A percentile compares a stretch with the other conserved stretches of the same genome.
Evolutionary conservation across 2,113 vertebrate genomes (phyloP).

Genomic region (Stomatorhinus ivindoensis): DNA sequence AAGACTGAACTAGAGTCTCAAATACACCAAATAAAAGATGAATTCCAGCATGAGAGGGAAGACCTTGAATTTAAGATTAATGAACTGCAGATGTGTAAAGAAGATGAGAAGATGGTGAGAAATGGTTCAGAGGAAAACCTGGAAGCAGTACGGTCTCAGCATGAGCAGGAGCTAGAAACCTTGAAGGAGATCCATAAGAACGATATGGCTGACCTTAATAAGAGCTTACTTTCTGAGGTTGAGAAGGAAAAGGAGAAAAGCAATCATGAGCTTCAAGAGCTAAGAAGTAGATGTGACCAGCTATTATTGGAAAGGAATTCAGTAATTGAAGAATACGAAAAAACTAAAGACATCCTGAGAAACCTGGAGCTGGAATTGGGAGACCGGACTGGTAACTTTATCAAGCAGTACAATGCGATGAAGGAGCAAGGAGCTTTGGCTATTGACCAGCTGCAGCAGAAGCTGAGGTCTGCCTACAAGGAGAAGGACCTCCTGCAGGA

Average conservation of each 20-base stretch:
- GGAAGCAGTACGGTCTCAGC: slow-evolving; percentile 35
- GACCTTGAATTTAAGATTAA: slow-evolving; percentile 95
- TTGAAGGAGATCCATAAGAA: slow-evolving; percentile 54
- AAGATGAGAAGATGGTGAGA: slow-evolving; percentile 60
- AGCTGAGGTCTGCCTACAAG: slow-evolving; percentile 61
- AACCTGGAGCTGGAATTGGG: slow-evolving; percentile 71
- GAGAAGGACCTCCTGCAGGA: slow-evolving; percentile 69
- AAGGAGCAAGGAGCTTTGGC: slow-evolving; percentile 73
- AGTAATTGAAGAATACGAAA: slow-evolving; percentile 66
- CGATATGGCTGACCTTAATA: slow-evolving; percentile 55
- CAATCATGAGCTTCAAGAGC: slow-evolving; percentile 57
- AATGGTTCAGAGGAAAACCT: slow-evolving; percentile 61
- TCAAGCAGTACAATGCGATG: slow-evolving; percentile 75
- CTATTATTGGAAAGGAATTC: slow-evolving; percentile 71
- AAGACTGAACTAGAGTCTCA: slow-evolving; percentile 81
- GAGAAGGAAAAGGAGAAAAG: slow-evolving; percentile 59
- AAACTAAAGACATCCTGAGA: slow-evolving; percentile 69
- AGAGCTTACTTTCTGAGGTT: slow-evolving; percentile 44
- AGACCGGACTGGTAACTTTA: slow-evolving; percentile 76
- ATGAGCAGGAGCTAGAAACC: slow-evolving; percentile 46
- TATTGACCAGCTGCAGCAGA: slow-evolving; percentile 71
- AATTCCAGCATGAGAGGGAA: slow-evolving; percentile 82
- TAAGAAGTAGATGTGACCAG: slow-evolving; percentile 63
- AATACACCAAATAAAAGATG: slow-evolving; percentile 69
- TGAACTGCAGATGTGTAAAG: slow-evolving; percentile 79